A percentile compares a stretch with the other conserved stretches of the same genome.
Conservation (phyloP, 2,888 invertebrate species). For the Torymus tubicola region DNA sequence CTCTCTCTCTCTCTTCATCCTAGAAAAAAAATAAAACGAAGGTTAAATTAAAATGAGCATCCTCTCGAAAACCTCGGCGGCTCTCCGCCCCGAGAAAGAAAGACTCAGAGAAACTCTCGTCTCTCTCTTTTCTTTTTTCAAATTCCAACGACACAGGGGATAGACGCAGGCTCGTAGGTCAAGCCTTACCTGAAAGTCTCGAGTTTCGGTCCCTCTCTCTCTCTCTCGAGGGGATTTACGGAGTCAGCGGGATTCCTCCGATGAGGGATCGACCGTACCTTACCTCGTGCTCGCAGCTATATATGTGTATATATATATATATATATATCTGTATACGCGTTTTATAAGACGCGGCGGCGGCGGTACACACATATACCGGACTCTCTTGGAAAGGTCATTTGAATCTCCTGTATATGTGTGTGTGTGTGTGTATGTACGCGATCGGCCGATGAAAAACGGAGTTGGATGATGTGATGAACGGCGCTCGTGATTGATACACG, state of each 20-base stretch:
- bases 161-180: slow-evolving; percentile 39
- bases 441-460: slow-evolving; percentile 38
- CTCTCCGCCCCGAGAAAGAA: slow-evolving; percentile 23
- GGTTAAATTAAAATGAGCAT: no score
- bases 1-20: neutral
- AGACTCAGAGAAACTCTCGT: slow-evolving; percentile 28
- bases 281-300: slow-evolving; percentile 58
- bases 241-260: slow-evolving; percentile 62
- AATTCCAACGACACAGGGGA: slow-evolving; percentile 49
- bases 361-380: slow-evolving; percentile 61
- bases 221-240: slow-evolving; percentile 40
- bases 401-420: slow-evolving; percentile 36
- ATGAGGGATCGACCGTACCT: slow-evolving; percentile 17
- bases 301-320: slow-evolving; percentile 37
- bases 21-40: no score
- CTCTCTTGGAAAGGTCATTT: slow-evolving; percentile 55
- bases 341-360: slow-evolving; percentile 64
- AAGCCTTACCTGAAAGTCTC: slow-evolving; percentile 39
- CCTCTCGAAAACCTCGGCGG: no score
- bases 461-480: slow-evolving; percentile 33
- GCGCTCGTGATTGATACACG: slow-evolving; percentile 42
- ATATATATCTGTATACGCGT: slow-evolving; percentile 59
- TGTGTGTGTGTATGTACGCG: neutral
- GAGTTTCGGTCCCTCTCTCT: slow-evolving; percentile 44
- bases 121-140: slow-evolving; percentile 20